Evolutionary conservation across 2,797 vertebrate genomes (phyloP), one percentile per base, ranked within the genome.

Genomic region (Hemibagrus guttatus): DNA sequence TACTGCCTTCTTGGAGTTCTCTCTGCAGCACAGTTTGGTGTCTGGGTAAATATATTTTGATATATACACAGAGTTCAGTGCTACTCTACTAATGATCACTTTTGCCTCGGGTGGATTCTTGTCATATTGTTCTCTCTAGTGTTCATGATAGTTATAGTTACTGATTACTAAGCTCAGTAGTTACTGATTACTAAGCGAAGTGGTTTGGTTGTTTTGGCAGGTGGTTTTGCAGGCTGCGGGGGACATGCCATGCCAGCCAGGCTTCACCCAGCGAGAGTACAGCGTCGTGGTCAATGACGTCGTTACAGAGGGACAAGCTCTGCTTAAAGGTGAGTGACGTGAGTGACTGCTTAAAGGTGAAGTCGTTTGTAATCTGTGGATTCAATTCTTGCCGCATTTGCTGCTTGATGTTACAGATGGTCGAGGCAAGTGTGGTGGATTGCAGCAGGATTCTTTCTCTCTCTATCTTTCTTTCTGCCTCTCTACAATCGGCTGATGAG

Each of bases 221-320:
- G 95, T 95, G 84, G 95, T 95, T 0, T 92, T 95, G 91, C 94
- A 95, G 92, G 95, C 95, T 92, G 92, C 92, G 90, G 95, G 94
- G 92, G 93, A 93, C 66, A 89, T 92, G 88, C 94, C 94, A 90
- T 97, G 97, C 94, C 96, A 96, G 94, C 95, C 96, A 91, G 96
- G 95, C 92, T 97, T 97, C 95, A 94, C 95, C 84, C 95, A 97
- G 95, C 96, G 95, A 84, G 94, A 96, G 92, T 96, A 97, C 95
- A 96, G 93, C 81, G 94, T 92, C 92, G 21, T 89, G 39, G 93
- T 97, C 87, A 92, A 95, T 9, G 95, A 94, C 90, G 94, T 93
- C 68, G 89, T 97, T 87, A 93, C 91, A 0, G 94, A 96, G 95
- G 97, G 96, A 89, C 97, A 97, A 85, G 95, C 95, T 89, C 96